Base-by-base conservation (phyloP, 1,140 invertebrate genomes). In the Penaeus japonicus region DNA sequence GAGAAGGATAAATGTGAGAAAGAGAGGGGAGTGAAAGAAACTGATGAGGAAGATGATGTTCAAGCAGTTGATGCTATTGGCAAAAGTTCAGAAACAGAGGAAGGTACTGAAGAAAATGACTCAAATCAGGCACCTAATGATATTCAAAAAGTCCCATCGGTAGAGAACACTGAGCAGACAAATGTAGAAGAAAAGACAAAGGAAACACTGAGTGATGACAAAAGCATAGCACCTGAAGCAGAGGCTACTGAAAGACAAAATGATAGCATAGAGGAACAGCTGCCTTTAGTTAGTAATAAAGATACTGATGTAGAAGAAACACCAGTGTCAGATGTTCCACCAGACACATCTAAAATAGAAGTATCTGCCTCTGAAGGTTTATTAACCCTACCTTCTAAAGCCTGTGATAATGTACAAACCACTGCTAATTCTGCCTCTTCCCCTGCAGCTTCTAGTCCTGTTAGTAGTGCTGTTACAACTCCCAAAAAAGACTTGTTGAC, bases 1-100 rank as follows among this genome's bases (percentile, higher is more conserved):
- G 91, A 91, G 91, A 92, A 91, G 88, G 92, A 92, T 81, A 92
- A 92, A 88, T 86, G 79, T 84, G 91, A 93, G 92, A 92, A 92
- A 89, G 91, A 93, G 91, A 92, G 91, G 85, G 92, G 92, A 35
- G 79, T 92, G 92, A 92, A 92, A 91, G 24, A 62, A 70, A 27
- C 55, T 47, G 89, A 90, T 35, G 87, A 57, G 20, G 59, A 39
- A 59, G 80, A 59, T 24, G 70, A 22, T 27, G 79, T 73, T 47
- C 78, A 65, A 82, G 65, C 39, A 27, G 73, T 65, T 30, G 59
- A 32, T 53, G 59, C 20, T 27, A 47, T 32, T 65, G 55, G 35
- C 24, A 59, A 87, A 81, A 62, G 24, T 81, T 65, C 53, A 24
- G 82, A 89, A 24, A 22, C 47, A 54, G 53, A 53, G 30, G 62